Base-by-base conservation (phyloP, 2,888 invertebrate species). In the Brachyptera risi region DNA sequence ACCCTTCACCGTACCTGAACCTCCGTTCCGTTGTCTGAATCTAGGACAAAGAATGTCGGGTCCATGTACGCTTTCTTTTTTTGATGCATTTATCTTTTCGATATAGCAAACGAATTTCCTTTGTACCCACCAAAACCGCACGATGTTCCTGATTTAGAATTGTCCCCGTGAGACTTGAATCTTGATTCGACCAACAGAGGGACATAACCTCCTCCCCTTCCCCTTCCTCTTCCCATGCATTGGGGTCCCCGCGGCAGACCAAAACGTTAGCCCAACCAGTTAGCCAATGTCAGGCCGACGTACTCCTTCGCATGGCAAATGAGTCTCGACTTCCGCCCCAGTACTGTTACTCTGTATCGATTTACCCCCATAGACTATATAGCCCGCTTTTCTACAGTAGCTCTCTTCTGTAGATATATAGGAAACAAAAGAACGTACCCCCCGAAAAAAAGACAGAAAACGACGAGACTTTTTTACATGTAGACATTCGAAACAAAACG, bases 401-500 rank as follows among this genome's bases (percentile, higher is more conserved):
- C n/a, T n/a, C n/a, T n/a, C n/a, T n/a, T n/a, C 17, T 54, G 23
- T 38, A 44, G 56, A 24, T 50, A 24, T 31, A 13, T 42, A 24
- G 58, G 60, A 60, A 60, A 60, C 58, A 60, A 63, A 54, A 51
- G 31, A 44, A 56, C 31, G 27, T 35, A 35, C 58, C 37, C 26
- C 37, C 51, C 58, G 42, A 54, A 50, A 44, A 35, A 37, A 17
- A 60, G 27, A 15, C 17, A 24, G 40, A 60, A 60, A 54, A 54
- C 54, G 21, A 38, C 54, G 49, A 38, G 27, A 50, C 38, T 49
- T 58, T 62, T 56, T 59, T 42, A 61, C 61, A 60, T 61, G 60
- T 63, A 63, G 63, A 61, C 63, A 59, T 62, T 57, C 60, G 61
- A 57, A 64, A 60, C 59, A 62, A 57, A 64, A 64, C 61, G 61